These are phyloP conservation scores for Microtus richardsoni DNA, from an alignment of 2,113 vertebrate genomes.

Conservation along the genomic window DNA sequence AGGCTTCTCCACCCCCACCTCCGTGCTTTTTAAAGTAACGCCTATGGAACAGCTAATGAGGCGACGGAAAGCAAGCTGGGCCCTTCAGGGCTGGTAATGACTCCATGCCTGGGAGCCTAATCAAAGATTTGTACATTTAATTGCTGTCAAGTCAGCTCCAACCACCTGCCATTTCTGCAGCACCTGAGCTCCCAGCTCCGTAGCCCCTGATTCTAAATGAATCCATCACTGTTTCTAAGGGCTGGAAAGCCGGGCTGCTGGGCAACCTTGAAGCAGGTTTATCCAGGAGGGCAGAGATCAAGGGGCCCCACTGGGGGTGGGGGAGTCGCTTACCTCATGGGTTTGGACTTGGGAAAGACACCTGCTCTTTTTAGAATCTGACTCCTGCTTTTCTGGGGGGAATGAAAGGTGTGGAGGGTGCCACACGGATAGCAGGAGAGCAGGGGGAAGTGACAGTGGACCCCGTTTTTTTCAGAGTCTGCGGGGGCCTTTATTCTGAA, in stretches of 20 bases:
- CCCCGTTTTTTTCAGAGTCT: neutral
- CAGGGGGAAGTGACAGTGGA: neutral
- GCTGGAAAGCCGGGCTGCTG: slow-evolving; percentile 91
- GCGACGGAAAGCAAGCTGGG: slow-evolving; percentile 88
- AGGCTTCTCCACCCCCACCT: neutral
- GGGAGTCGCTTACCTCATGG: neutral
- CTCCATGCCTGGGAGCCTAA: slow-evolving; percentile 92
- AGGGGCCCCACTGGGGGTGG: slow-evolving; percentile 21
- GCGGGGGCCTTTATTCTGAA: neutral
- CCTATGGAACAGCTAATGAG: slow-evolving; percentile 88
- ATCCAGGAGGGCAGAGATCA: slow-evolving; percentile 83
- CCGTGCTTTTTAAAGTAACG: slow-evolving; percentile 86
- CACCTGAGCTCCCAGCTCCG: slow-evolving; percentile 90
- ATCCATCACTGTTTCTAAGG: slow-evolving; percentile 89
- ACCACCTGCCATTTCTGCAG: slow-evolving; percentile 93
- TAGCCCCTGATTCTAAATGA: slow-evolving; percentile 87
- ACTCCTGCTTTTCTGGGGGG: neutral
- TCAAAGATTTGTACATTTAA: slow-evolving; percentile 97
- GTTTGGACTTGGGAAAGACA: neutral
- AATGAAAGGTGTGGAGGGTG: neutral
- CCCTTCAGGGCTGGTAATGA: slow-evolving; percentile 91
- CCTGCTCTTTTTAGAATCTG: neutral
- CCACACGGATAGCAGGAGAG: neutral
- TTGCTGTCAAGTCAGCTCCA: slow-evolving; percentile 95
- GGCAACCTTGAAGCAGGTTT: slow-evolving; percentile 89